These are phyloP conservation scores for Melanargia galathea DNA, from an alignment of 2,888 invertebrate genomes.

Conservation along the genomic window DNA sequence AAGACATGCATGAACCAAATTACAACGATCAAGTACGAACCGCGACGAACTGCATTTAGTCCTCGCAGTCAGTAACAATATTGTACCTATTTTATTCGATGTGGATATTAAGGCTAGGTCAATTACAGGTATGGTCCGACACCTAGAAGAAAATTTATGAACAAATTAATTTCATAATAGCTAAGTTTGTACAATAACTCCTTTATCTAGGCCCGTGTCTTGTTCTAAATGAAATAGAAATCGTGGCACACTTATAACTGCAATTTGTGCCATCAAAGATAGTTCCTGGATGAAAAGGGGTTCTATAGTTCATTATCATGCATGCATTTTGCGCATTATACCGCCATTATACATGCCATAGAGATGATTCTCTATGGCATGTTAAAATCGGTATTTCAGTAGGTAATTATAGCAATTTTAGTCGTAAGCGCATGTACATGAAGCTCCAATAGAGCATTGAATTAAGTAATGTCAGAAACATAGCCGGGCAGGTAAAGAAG, in stretches of 20 bases:
- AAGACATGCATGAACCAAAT: slow-evolving; percentile 72
- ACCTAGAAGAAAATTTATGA: neutral
- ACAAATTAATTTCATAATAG: neutral
- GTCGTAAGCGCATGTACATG: no score
- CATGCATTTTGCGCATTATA: no score
- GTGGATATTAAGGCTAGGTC: slow-evolving; percentile 80
- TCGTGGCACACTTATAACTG: no score
- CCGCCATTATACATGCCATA: no score
- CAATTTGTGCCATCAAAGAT: no score
- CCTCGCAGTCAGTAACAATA: slow-evolving; percentile 48
- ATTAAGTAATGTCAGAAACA: neutral
- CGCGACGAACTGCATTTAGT: slow-evolving; percentile 32
- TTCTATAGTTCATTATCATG: no score
- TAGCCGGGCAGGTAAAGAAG: neutral
- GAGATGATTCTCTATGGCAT: no score
- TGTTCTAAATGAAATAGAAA: neutral
- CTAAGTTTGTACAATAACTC: neutral
- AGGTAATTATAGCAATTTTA: no score
- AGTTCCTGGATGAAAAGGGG: no score
- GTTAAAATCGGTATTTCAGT: no score
- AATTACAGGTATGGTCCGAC: slow-evolving; percentile 57
- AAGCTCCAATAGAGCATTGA: no score
- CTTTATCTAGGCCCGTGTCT: neutral
- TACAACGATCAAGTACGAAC: slow-evolving; percentile 50
- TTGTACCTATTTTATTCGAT: slow-evolving; percentile 76